A percentile compares a stretch with the other conserved stretches of the same genome.
Evolutionary conservation across 1,140 invertebrate genomes (phyloP).

Genomic region (Pogonus chalceus): DNA sequence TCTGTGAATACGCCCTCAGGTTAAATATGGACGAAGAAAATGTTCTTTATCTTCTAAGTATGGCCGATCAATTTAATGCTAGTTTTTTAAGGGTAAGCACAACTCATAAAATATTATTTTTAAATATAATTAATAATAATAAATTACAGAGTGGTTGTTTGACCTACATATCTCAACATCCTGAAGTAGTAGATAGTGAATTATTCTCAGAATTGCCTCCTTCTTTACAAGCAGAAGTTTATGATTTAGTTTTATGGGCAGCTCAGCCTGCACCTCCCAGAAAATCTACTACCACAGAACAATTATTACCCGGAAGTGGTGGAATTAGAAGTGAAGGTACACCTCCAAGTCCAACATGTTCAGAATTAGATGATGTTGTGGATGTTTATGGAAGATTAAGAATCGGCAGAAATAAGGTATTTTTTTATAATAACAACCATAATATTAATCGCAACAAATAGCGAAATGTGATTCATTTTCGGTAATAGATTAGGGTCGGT

Average conservation of each 20-base stretch:
- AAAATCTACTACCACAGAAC: constrained; percentile 15
- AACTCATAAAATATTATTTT: background rate
- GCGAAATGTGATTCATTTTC: too few species aligned
- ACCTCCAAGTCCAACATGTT: constrained; percentile 7
- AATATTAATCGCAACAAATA: too few species aligned
- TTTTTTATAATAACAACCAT: too few species aligned
- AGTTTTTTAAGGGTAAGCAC: constrained; percentile 46
- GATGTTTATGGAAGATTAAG: constrained; percentile 16
- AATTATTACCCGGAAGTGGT: constrained; percentile 12
- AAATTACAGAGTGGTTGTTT: constrained; percentile 32
- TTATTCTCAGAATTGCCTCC: constrained; percentile 52
- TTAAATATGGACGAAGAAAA: constrained; percentile 51
- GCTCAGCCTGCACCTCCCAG: constrained; percentile 21
- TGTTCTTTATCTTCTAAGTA: constrained; percentile 51
- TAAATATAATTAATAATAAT: constrained; percentile 7
- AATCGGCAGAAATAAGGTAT: background rate
- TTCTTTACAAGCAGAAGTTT: constrained; percentile 49
- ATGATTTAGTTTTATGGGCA: constrained; percentile 37
- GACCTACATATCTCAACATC: constrained; percentile 45
- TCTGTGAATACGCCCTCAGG: constrained; percentile 50
- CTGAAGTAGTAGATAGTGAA: constrained; percentile 47
- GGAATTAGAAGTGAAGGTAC: constrained; percentile 1
- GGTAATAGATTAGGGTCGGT: too few species aligned
- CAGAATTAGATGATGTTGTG: constrained; percentile 14
- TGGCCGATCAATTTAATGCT: constrained; percentile 57